Evolutionary conservation across 1,140 invertebrate species (phyloP).

Genomic region (Plodia interpunctella): DNA sequence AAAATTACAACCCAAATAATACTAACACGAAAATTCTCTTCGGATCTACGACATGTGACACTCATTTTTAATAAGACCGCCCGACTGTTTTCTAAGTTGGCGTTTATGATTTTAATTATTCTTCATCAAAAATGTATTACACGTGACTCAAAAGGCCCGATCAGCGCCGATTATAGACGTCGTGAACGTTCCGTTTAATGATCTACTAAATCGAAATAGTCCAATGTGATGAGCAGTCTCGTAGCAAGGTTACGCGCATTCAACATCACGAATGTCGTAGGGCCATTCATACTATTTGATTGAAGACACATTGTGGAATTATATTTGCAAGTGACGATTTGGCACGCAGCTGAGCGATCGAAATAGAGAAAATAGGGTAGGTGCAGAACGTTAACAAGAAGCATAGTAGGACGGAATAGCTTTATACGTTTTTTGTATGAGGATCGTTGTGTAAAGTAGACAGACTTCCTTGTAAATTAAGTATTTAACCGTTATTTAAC

Average conservation of each 20-base stretch:
- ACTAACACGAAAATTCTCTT: no score
- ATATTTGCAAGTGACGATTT: slow-evolving; percentile 1
- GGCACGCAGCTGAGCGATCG: not conserved
- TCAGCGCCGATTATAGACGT: slow-evolving; percentile 19
- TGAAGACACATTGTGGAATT: slow-evolving; percentile 13
- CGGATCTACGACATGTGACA: no score
- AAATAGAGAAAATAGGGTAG: not conserved
- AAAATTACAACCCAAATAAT: no score
- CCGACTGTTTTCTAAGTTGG: no score
- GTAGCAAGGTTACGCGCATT: slow-evolving; percentile 39
- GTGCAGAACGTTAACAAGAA: not conserved
- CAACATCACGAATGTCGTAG: slow-evolving; percentile 34
- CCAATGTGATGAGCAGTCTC: slow-evolving; percentile 33
- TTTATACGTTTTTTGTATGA: no score
- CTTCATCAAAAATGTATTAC: not conserved
- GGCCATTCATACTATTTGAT: slow-evolving; percentile 27
- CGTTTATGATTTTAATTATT: no score
- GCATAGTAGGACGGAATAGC: no score
- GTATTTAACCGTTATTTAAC: no score
- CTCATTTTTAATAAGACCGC: no score
- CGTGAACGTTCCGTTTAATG: slow-evolving; percentile 40
- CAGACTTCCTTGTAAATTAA: no score
- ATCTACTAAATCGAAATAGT: slow-evolving; percentile 51
- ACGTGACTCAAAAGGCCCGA: not conserved
- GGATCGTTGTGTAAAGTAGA: no score